Percentiles rank a stretch among this genome's conserved stretches.
Evolutionary conservation across 2,113 vertebrate genomes (phyloP).

Genomic region (Dasyprocta punctata): DNA sequence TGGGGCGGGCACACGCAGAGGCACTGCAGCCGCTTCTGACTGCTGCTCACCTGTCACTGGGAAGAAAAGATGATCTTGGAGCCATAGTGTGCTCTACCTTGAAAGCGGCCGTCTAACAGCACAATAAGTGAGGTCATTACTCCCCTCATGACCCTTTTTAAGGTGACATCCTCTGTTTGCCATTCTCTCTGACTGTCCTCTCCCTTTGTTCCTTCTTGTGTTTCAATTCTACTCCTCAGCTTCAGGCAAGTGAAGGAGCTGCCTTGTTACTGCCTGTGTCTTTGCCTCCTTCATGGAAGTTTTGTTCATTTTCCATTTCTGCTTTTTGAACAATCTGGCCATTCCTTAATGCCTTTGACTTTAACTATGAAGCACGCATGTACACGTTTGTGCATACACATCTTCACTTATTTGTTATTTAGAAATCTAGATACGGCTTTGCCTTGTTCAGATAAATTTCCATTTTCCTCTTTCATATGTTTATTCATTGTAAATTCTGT

Average conservation of each 20-base stretch:
- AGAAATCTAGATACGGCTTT: neutral
- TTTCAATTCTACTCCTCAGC: neutral
- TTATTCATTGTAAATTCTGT: neutral
- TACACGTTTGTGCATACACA: neutral
- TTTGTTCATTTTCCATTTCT: neutral
- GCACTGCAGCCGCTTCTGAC: neutral
- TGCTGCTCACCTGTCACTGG: neutral
- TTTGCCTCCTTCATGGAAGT: neutral
- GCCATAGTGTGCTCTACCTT: neutral
- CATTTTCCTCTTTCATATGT: neutral
- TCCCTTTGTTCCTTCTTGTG: neutral
- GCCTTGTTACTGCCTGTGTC: neutral
- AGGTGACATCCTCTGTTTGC: neutral
- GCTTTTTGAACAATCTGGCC: neutral
- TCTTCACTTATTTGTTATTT: neutral
- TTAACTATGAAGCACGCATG: neutral
- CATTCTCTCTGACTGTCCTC: neutral
- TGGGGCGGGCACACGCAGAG: neutral
- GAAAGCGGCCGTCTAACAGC: neutral
- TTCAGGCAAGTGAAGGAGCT: neutral
- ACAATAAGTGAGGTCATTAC: neutral
- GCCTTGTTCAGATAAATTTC: neutral
- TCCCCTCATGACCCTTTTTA: neutral
- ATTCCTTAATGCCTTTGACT: neutral
- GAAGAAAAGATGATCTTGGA: neutral